A percentile compares a stretch with the other conserved stretches of the same genome.
Conservation (phyloP, 2,797 vertebrate genomes). For the Petrocephalus sullivani region DNA sequence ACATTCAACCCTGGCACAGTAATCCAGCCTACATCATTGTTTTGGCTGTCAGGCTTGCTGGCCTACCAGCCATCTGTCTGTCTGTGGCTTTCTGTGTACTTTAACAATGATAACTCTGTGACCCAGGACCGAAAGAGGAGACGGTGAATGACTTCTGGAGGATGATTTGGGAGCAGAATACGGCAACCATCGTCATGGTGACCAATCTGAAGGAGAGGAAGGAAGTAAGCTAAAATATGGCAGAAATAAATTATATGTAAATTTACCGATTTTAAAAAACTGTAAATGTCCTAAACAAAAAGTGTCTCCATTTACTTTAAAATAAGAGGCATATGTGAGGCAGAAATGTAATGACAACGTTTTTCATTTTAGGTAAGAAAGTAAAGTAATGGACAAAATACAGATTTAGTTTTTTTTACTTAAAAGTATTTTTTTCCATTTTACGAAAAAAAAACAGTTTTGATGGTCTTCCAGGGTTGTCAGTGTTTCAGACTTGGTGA, state of each 20-base stretch:
- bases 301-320: neutral
- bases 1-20: neutral
- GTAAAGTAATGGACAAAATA: neutral
- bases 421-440: neutral
- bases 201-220: conserved; percentile 98
- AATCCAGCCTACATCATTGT: neutral
- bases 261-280: neutral
- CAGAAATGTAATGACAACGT: neutral
- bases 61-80: neutral
- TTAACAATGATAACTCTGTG: neutral
- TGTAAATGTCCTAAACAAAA: neutral
- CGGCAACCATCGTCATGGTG: conserved; percentile 97
- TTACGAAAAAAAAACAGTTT: neutral
- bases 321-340: neutral
- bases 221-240: conserved; percentile 62
- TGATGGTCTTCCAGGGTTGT: neutral
- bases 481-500: neutral
- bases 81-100: neutral
- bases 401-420: neutral
- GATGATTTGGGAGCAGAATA: conserved; percentile 99
- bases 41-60: neutral
- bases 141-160: conserved; percentile 97
- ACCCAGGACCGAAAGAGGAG: conserved; percentile 92
- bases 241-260: neutral
- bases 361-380: neutral